Evolutionary conservation across 2,113 vertebrate genomes (phyloP).

Genomic region (Laterallus jamaicensis): DNA sequence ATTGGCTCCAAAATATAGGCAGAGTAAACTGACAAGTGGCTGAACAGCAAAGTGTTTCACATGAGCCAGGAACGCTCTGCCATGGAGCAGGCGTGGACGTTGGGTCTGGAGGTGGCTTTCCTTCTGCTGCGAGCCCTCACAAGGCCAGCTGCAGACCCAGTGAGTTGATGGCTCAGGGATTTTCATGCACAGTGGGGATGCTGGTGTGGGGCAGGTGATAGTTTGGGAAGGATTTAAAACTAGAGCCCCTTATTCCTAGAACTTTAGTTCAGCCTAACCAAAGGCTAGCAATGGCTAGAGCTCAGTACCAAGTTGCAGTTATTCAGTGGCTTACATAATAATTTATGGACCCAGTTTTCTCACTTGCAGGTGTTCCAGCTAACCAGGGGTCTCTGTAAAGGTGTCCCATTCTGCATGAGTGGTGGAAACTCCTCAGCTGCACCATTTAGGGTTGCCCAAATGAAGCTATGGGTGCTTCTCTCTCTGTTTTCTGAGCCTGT

Average conservation of each 20-base stretch:
- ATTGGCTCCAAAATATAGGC: too few relatives aligned
- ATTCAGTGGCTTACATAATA: neutral
- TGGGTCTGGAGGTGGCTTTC: neutral
- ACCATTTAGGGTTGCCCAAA: neutral
- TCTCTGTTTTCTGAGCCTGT: neutral
- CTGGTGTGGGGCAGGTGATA: neutral
- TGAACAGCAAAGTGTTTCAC: too few relatives aligned
- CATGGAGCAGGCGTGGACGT: neutral
- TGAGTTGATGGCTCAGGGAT: neutral
- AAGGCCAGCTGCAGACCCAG: neutral
- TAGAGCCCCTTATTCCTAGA: neutral
- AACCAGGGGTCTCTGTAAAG: neutral
- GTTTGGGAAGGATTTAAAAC: neutral
- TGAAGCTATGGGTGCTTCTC: neutral
- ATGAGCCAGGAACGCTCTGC: too few relatives aligned
- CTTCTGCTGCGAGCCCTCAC: neutral
- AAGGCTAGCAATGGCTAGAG: neutral
- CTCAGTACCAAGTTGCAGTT: neutral
- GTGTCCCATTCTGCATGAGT: neutral
- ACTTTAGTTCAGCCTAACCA: neutral
- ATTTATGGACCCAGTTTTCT: neutral
- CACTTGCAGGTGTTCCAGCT: neutral
- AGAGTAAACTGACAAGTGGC: too few relatives aligned
- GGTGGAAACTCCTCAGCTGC: neutral
- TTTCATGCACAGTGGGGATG: fast-evolving